Evolutionary conservation across 2,113 vertebrate species (phyloP).

Genomic region (Tragelaphus buxtoni): DNA sequence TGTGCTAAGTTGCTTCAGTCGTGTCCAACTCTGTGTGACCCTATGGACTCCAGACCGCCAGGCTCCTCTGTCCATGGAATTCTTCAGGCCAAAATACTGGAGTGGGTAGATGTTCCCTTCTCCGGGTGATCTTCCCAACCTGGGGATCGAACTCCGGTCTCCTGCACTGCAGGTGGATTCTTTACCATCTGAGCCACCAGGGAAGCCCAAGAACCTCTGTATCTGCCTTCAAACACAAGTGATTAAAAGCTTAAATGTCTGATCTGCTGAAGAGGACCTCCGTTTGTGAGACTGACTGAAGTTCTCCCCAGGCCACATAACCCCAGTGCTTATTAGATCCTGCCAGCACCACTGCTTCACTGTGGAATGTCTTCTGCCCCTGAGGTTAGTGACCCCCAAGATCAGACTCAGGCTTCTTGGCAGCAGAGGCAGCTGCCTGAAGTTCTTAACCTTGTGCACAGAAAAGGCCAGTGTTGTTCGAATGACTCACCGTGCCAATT

Average conservation of each 20-base stretch:
- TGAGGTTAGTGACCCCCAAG: slow-evolving; percentile 47
- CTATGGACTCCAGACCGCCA: not conserved
- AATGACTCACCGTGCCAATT: slow-evolving; percentile 68
- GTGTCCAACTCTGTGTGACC: not conserved
- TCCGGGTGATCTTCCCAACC: not conserved
- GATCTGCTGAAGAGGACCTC: not conserved
- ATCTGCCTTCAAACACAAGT: not conserved
- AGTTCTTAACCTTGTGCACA: slow-evolving; percentile 51
- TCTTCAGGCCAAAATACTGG: not conserved
- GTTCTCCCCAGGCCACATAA: not conserved
- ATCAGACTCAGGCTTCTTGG: slow-evolving; percentile 37
- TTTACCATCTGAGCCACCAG: not conserved
- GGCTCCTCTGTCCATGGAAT: not conserved
- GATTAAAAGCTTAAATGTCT: not conserved
- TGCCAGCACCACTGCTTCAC: not conserved
- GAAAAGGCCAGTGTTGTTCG: slow-evolving; percentile 57
- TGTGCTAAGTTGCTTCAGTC: not conserved
- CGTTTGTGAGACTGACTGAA: not conserved
- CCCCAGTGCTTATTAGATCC: not conserved
- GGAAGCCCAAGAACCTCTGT: not conserved
- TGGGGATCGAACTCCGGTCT: accelerated
- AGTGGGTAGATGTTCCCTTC: not conserved
- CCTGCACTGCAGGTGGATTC: not conserved
- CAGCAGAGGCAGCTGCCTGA: slow-evolving; percentile 49
- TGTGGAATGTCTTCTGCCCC: not conserved